Base-by-base conservation (phyloP, 1,140 invertebrate genomes). In the Macrobrachium rosenbergii region DNA sequence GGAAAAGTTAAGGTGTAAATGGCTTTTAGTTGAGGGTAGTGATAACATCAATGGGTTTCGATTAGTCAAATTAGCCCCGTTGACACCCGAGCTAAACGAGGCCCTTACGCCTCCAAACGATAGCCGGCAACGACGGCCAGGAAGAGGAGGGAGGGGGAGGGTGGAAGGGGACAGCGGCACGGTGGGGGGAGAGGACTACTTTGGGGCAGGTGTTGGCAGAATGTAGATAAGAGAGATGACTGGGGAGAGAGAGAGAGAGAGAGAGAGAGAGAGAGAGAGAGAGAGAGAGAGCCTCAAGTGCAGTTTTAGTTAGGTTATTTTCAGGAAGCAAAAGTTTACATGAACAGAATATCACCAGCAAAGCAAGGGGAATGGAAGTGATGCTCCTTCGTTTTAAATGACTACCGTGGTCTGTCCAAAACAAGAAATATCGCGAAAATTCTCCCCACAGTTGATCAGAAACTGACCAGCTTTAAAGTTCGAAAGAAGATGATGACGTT, bases 31-130 rank as follows among this genome's bases (percentile, higher is more conserved):
- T 87, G 84, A 87, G 84, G 84, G 84, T 59, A 87, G 84, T 87
- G 84, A 87, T 87, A 87, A 79, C 78, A 87, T 87, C 84, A 87
- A 87, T 87, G 84, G 84, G 64, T 87, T 87, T 87, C 84, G 84
- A 87, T 87, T 87, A 87, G 84, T 87, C 84, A 87, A 87, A 87
- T 87, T 87, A 87, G 84, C 84, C 52, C 69, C 81, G 84, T 87
- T 87, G 79, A 87, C 84, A 87, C 76, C 52, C 78, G 78, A 63
- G 78, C 78, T 80, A 87, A 87, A 87, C 84, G 84, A 87, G 58
- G 78, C 78, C 78, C 78, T 76, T 64, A 81, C 79, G 81, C 67
- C 67, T 82, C 78, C 64, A 80, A 86, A 86, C 77, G 84, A 86
- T 86, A 86, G 84, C 72, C 28, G 64, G 75, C 60, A 64, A n/a